Percentiles rank a stretch among this genome's conserved stretches.
Evolutionary conservation across 2,113 vertebrate genomes (phyloP).

Genomic region (Tyto alba): DNA sequence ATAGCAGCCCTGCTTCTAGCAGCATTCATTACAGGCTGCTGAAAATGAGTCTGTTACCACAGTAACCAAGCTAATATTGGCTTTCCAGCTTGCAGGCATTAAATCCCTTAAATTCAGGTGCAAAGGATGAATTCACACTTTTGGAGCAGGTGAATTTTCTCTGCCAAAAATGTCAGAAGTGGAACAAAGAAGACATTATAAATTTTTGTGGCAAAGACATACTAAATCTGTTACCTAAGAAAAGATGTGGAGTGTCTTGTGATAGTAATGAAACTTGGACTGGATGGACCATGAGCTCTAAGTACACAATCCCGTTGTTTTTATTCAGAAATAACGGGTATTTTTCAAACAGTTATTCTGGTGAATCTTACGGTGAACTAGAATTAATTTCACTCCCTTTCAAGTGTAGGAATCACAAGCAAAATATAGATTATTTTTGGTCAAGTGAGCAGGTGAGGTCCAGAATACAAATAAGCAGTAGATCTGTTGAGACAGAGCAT

Average conservation of each 20-base stretch:
- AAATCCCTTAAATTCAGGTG: conserved; percentile 41
- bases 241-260: background rate
- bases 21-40: conserved; percentile 38
- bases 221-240: background rate
- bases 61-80: conserved; percentile 58
- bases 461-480: background rate
- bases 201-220: background rate
- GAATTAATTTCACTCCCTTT: background rate
- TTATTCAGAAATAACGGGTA: background rate
- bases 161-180: background rate
- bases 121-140: conserved; percentile 12
- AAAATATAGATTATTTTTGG: background rate
- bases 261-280: background rate
- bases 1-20: conserved; percentile 29
- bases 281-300: background rate
- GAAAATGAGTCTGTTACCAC: conserved; percentile 61
- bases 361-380: background rate
- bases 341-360: background rate
- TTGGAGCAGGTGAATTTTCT: background rate
- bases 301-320: background rate
- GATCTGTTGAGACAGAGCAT: background rate
- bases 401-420: background rate
- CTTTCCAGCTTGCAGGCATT: conserved; percentile 28
- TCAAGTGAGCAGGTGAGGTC: background rate
- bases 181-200: background rate